These are phyloP conservation scores for Clunio marinus DNA, from an alignment of 2,888 invertebrate genomes.

Conservation along the genomic window DNA sequence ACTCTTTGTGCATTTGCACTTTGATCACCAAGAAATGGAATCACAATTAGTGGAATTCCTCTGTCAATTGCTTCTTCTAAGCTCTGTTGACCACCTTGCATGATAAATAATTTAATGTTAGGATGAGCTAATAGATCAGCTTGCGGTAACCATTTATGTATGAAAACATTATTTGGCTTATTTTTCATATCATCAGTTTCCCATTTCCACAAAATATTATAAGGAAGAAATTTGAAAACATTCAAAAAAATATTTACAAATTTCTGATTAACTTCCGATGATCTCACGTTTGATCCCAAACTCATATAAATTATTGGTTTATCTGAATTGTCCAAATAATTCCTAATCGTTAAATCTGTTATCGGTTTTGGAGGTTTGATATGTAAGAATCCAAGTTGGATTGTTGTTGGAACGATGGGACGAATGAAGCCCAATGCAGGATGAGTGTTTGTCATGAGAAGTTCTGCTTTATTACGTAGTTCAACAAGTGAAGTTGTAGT, in stretches of 20 bases:
- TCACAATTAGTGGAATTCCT: conserved; percentile 15
- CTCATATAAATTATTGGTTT: conserved; percentile 29
- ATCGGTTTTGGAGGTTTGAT: conserved; percentile 7
- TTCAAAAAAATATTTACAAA: not conserved
- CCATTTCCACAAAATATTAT: conserved; percentile 32
- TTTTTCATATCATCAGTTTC: conserved; percentile 1
- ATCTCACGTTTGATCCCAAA: conserved; percentile 22
- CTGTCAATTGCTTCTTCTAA: conserved; percentile 17
- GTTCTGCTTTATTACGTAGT: not conserved
- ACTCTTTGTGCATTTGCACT: not conserved
- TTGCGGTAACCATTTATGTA: conserved; percentile 17
- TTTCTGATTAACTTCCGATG: conserved; percentile 2
- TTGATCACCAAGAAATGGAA: conserved; percentile 23
- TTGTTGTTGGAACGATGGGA: conserved; percentile 11
- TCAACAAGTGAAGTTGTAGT: not conserved
- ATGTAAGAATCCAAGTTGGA: conserved; percentile 26
- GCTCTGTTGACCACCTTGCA: conserved; percentile 13
- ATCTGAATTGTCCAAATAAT: not conserved
- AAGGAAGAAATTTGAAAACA: conserved; percentile 1
- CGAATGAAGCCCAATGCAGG: conserved; percentile 1
- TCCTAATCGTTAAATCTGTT: not conserved
- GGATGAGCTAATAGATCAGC: conserved; percentile 30
- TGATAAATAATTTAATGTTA: conserved; percentile 27
- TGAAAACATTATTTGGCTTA: conserved; percentile 19
- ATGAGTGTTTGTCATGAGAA: conserved; percentile 15